Evolutionary conservation across 1,140 invertebrate species (phyloP).

Genomic region (Heterodera schachtii): DNA sequence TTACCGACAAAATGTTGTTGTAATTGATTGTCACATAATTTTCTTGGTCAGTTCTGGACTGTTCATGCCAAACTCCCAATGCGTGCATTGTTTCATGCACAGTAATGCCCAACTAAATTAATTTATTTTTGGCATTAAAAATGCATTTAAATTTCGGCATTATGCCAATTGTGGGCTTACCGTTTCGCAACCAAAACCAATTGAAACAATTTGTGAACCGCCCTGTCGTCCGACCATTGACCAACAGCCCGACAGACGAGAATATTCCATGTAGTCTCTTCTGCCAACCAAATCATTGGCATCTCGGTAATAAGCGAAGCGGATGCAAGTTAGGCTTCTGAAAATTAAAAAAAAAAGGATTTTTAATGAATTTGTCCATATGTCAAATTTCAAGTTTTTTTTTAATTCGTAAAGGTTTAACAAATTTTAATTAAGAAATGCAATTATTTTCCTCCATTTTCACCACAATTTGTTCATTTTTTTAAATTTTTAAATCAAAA

Average conservation of each 20-base stretch:
- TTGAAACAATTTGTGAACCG: slow-evolving; percentile 58
- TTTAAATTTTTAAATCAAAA: no score
- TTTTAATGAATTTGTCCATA: background rate
- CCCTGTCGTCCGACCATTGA: slow-evolving; percentile 58
- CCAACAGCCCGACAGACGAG: slow-evolving; percentile 60
- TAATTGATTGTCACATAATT: slow-evolving; percentile 50
- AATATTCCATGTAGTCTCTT: slow-evolving; percentile 51
- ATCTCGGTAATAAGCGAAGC: slow-evolving; percentile 54
- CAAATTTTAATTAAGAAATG: no score
- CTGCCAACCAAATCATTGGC: slow-evolving; percentile 2
- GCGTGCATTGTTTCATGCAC: slow-evolving; percentile 69
- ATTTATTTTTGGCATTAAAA: no score
- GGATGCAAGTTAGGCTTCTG: slow-evolving; percentile 50
- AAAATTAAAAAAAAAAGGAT: background rate
- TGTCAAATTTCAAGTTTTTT: no score
- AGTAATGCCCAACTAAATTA: slow-evolving; percentile 57
- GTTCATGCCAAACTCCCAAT: slow-evolving; percentile 66
- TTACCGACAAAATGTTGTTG: slow-evolving; percentile 51
- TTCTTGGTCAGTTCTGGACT: slow-evolving; percentile 65
- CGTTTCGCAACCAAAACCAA: slow-evolving; percentile 63
- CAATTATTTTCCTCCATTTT: no score
- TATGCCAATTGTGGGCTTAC: slow-evolving; percentile 31
- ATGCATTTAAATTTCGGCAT: background rate
- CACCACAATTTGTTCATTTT: no score
- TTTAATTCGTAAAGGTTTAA: no score